Conservation (phyloP, 2,113 vertebrate genomes). For the Nanorana parkeri region DNA sequence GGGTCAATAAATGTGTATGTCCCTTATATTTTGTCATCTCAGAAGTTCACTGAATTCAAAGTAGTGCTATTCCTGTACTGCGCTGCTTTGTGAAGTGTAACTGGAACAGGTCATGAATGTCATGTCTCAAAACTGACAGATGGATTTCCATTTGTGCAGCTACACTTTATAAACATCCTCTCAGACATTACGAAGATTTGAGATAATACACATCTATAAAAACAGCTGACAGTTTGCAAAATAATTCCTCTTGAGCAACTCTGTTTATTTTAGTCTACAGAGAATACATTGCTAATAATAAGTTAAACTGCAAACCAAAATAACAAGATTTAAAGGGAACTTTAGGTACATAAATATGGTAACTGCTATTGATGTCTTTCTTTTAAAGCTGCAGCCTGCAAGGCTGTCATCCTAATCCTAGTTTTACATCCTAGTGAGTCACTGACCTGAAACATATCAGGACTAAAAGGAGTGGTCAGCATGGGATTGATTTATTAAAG, state of each 20-base stretch:
- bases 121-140: conserved; percentile 26
- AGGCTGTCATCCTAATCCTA: no score
- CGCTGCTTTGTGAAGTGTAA: conserved; percentile 29
- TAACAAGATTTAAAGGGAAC: no score
- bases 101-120: conserved; percentile 20
- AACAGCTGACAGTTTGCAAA: neutral
- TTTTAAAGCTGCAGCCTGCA: no score
- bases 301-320: neutral
- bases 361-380: no score
- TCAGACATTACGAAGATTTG: conserved; percentile 1
- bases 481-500: no score
- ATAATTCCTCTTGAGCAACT: neutral
- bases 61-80: neutral
- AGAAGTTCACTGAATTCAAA: conserved; percentile 8
- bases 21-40: neutral
- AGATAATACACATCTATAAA: neutral
- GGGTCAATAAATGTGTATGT: no score
- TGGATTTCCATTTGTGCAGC: conserved; percentile 19
- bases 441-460: no score
- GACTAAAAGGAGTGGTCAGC: no score
- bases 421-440: no score
- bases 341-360: no score
- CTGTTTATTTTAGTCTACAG: neutral
- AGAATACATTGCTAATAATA: neutral
- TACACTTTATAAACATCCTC: conserved; percentile 24